These are phyloP conservation scores for Oryzias melastigma DNA, from an alignment of 2,113 vertebrate genomes.

Conservation along the genomic window DNA sequence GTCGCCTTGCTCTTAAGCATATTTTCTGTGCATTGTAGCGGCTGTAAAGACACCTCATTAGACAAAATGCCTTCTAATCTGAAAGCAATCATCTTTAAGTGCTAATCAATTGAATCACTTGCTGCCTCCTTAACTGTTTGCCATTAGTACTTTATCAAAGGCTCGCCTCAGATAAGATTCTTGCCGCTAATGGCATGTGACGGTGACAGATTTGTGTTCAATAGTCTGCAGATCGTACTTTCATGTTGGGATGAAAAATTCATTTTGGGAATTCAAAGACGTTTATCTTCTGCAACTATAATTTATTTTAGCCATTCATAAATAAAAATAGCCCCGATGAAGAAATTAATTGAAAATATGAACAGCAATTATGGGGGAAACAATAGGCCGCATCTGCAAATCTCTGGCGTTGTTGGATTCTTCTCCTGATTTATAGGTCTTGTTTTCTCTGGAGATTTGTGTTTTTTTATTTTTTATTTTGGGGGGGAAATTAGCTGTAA, in stretches of 20 bases:
- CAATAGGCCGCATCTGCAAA: constrained; percentile 26
- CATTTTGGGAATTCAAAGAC: constrained; percentile 13
- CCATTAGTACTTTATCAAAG: constrained; percentile 69
- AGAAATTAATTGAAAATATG: constrained; percentile 37
- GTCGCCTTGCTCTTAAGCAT: constrained; percentile 59
- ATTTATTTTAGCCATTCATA: constrained; percentile 35
- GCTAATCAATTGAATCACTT: constrained; percentile 70
- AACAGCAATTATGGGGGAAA: constrained; percentile 36
- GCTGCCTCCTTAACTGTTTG: constrained; percentile 65
- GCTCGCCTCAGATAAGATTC: constrained; percentile 65
- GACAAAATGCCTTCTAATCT: constrained; percentile 70
- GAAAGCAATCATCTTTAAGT: constrained; percentile 71
- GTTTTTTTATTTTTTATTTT: constrained; percentile 38
- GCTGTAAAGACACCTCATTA: constrained; percentile 62
- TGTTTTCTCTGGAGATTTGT: constrained; percentile 23
- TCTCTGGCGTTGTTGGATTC: constrained; percentile 5
- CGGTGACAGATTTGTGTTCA: constrained; percentile 70
- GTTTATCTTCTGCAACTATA: constrained; percentile 26
- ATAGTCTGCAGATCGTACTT: constrained; percentile 41
- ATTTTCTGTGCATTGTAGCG: constrained; percentile 64
- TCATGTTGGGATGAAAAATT: constrained; percentile 29
- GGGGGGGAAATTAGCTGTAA: constrained; percentile 35
- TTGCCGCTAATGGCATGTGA: constrained; percentile 55
- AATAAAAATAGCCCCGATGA: constrained; percentile 32
- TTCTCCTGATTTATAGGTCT: too few relatives aligned